These are phyloP conservation scores for Malurus melanocephalus DNA, from an alignment of 2,113 vertebrate species.

Conservation along the genomic window DNA sequence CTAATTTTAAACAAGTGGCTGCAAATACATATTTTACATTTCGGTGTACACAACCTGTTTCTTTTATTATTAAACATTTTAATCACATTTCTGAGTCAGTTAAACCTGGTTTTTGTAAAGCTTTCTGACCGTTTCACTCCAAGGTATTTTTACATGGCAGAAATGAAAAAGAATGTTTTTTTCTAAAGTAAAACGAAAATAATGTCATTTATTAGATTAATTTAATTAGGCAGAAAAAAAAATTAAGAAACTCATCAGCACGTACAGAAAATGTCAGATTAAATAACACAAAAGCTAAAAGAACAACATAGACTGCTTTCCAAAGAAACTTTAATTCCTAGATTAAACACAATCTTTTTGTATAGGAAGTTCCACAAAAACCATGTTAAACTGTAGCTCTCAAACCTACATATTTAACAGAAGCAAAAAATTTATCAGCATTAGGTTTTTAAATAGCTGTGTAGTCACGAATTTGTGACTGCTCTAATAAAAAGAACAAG, in stretches of 20 bases:
- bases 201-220: background rate
- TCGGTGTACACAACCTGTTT: fast-evolving
- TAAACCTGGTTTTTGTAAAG: background rate
- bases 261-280: slow-evolving; percentile 31
- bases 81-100: background rate
- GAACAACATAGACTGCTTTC: background rate
- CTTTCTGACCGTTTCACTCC: background rate
- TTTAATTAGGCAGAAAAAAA: slow-evolving; percentile 14
- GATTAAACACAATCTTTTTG: background rate
- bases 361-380: background rate
- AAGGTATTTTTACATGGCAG: background rate
- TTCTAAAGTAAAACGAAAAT: background rate
- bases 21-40: background rate
- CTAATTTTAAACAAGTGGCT: background rate
- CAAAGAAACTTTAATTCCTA: background rate
- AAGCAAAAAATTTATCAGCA: background rate
- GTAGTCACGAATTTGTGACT: background rate
- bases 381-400: background rate
- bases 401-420: background rate
- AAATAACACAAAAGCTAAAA: slow-evolving; percentile 2
- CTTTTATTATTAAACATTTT: background rate
- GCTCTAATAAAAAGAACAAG: background rate
- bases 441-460: background rate
- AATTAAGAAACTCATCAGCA: background rate
- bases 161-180: background rate